Evolutionary conservation across 1,140 invertebrate species (phyloP).

Genomic region (Euura saliciscinereae): DNA sequence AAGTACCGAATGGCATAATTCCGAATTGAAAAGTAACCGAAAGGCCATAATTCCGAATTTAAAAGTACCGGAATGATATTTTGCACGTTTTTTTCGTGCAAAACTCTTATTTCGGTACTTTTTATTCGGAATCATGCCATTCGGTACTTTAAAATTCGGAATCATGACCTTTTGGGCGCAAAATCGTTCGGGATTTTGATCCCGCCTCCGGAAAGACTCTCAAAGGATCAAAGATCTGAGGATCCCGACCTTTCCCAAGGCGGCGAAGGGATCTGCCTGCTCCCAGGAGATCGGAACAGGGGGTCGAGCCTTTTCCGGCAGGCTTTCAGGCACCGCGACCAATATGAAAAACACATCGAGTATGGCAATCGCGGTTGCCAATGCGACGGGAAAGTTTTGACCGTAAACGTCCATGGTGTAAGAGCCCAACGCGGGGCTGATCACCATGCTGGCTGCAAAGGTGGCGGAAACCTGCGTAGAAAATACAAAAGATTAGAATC

Average conservation of each 20-base stretch:
- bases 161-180: too few species aligned
- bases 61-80: too few species aligned
- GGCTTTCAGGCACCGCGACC: slow-evolving; percentile 95
- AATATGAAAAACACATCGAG: slow-evolving; percentile 98
- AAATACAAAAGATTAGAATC: slow-evolving; percentile 17
- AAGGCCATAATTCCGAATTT: too few species aligned
- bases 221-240: slow-evolving; percentile 18
- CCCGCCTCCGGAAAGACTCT: neutral
- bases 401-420: slow-evolving; percentile 90
- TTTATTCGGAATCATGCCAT: too few species aligned
- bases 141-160: too few species aligned
- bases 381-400: slow-evolving; percentile 92
- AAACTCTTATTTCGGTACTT: too few species aligned
- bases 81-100: too few species aligned
- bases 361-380: slow-evolving; percentile 93
- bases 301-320: slow-evolving; percentile 90
- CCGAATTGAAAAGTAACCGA: too few species aligned
- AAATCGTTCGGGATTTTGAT: too few species aligned
- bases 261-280: slow-evolving; percentile 95
- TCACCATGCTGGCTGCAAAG: slow-evolving; percentile 98
- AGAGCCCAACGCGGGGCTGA: slow-evolving; percentile 94
- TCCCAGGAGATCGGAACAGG: slow-evolving; percentile 91
- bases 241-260: slow-evolving; percentile 64
- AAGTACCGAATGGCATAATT: too few species aligned
- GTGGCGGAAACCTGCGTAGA: slow-evolving; percentile 84